A percentile compares a stretch with the other conserved stretches of the same genome.
phyloP scores from a whole-genome alignment of 2,113 vertebrate genomes.

The Phyllostomus discolor region DNA sequence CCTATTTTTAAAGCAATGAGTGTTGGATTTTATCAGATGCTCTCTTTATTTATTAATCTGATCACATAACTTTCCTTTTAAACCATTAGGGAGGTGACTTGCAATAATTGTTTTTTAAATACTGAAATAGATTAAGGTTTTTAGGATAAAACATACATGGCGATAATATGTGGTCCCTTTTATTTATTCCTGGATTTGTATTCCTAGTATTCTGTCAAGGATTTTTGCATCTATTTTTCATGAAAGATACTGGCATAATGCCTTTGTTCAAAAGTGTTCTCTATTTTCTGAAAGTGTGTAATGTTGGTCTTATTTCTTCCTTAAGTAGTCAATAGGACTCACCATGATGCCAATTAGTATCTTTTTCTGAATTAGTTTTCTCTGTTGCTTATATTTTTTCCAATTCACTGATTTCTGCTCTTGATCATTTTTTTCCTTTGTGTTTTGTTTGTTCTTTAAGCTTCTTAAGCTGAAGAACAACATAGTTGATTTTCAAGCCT shows the following conservation, averaged over 20 bases:
- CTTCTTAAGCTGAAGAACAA: background rate
- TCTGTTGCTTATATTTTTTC: background rate
- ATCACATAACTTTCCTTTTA: background rate
- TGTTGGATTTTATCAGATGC: background rate
- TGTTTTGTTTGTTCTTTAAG: background rate
- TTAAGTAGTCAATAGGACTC: background rate
- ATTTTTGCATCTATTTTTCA: background rate
- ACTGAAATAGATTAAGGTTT: background rate
- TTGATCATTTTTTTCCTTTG: slow-evolving; percentile 18
- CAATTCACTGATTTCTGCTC: background rate
- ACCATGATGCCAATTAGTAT: background rate
- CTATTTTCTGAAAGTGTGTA: background rate
- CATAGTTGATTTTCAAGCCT: background rate
- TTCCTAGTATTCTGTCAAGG: background rate
- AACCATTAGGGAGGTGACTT: background rate
- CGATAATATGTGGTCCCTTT: background rate
- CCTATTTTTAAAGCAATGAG: background rate
- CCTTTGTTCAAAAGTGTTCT: background rate
- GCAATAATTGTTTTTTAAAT: background rate
- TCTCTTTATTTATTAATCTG: background rate
- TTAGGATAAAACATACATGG: background rate
- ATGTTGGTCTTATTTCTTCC: background rate
- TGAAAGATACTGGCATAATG: background rate
- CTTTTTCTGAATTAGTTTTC: background rate
- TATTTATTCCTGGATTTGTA: background rate